Evolutionary conservation across 2,113 vertebrate species (phyloP), one percentile per base, ranked within the genome.

Genomic region (Atractosteus spatula): DNA sequence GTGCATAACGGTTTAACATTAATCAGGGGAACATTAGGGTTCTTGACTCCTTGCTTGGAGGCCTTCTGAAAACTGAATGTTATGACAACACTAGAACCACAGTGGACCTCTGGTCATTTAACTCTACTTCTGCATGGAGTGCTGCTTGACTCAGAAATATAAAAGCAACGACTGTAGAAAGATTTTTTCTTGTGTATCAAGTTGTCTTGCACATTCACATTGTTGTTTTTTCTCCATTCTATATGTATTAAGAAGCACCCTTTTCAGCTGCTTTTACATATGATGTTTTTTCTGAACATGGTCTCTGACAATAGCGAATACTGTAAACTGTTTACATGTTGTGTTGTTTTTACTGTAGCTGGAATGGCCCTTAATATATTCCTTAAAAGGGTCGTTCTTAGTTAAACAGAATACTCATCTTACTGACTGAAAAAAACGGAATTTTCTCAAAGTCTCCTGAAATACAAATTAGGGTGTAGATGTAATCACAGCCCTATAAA

Each of bases 131-230:
- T 65, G 62, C 62, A 65, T 65, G 62, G 62, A 41, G 62, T 3
- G n/a, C 62, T 65, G 62, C 62, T 65, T 65, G 29, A 65, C 10
- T 17, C 12, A 65, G 29, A 65, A 29, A 12, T 65, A 41, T 41
- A 41, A 65, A 41, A 65, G 29, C 17, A 41, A 65, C 62, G 4
- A 65, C 41, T 7, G n/a, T 65, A 16, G 41, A 29, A 8, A 16
- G n/a, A 29, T 41, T 65, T n/a, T 29, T 29, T 29, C 29, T 29
- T 29, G 29, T 65, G 62, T 41, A 65, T 2, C 62, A 29, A 4
- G 62, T 65, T 43, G 41, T 65, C 7, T 16, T 65, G 62, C 62
- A 65, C 62, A 65, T 65, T 41, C 3, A 65, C 12, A 3, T 41
- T 65, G 11, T 65, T 65, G 11, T 8, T 59, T 3, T 59, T 29